phyloP scores from a whole-genome alignment of 2,113 vertebrate species.

The Dolichallabes microphthalmus region DNA sequence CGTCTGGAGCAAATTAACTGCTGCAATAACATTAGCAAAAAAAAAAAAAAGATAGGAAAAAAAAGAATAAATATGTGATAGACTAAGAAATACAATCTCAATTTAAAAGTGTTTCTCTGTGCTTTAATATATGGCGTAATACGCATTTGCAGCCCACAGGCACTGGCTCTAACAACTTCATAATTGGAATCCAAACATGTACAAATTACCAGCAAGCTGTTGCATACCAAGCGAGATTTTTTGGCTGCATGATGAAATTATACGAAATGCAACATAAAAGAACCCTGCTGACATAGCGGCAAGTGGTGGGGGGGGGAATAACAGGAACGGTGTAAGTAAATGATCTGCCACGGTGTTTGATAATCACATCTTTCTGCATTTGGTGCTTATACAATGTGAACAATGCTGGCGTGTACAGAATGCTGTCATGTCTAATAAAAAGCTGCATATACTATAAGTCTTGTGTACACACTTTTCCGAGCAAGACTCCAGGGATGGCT shows the following conservation, averaged over 20 bases:
- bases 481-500: conserved; percentile 23
- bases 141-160: conserved; percentile 73
- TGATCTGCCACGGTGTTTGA: conserved; percentile 69
- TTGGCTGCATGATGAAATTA: conserved; percentile 74
- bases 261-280: conserved; percentile 74
- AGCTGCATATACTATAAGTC: conserved; percentile 48
- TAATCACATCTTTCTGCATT: conserved; percentile 53
- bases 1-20: conserved; percentile 71
- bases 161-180: conserved; percentile 72
- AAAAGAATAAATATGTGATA: conserved; percentile 65
- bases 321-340: conserved; percentile 61
- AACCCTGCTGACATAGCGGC: conserved; percentile 73
- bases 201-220: conserved; percentile 72
- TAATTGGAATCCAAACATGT: conserved; percentile 78
- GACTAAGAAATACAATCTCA: conserved; percentile 62
- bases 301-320: conserved; percentile 41
- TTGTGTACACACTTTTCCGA: not conserved
- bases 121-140: conserved; percentile 76
- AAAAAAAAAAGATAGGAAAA: conserved; percentile 65
- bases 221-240: conserved; percentile 69
- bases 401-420: not conserved
- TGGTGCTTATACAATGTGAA: conserved; percentile 26
- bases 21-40: conserved; percentile 59
- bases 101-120: conserved; percentile 69
- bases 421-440: conserved; percentile 42